phyloP scores from a whole-genome alignment of 23 tunicate species.

The Diplosoma virens region DNA sequence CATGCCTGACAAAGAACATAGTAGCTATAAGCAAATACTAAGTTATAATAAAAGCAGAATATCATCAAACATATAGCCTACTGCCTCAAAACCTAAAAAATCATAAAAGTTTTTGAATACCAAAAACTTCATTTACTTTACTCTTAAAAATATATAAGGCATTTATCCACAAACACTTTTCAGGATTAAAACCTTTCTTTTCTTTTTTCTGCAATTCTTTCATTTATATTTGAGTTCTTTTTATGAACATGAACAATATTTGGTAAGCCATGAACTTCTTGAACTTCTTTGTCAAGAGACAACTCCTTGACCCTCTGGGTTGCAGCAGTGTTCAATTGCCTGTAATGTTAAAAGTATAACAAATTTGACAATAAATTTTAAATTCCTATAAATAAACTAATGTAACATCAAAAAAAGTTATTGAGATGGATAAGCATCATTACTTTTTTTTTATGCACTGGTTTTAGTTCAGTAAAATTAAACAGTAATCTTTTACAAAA shows the following conservation, averaged over 20 bases:
- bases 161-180: too few species aligned
- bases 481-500: too few species aligned
- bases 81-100: too few species aligned
- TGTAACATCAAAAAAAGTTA: not conserved
- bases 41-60: not conserved
- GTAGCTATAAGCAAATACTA: not conserved
- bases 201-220: constrained; percentile 72
- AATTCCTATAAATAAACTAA: not conserved
- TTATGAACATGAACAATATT: constrained; percentile 37
- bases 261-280: constrained; percentile 75
- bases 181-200: constrained; percentile 86
- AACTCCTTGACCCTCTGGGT: constrained; percentile 26
- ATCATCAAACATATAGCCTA: not conserved
- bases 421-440: not conserved
- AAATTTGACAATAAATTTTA: not conserved
- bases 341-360: not conserved
- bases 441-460: too few species aligned
- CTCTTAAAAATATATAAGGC: too few species aligned
- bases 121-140: too few species aligned
- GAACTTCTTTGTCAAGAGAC: constrained; percentile 42
- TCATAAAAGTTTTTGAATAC: too few species aligned
- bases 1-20: constrained; percentile 50
- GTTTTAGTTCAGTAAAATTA: too few species aligned
- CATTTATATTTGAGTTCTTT: constrained; percentile 53
- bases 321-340: constrained; percentile 71